Evolutionary conservation across 2,113 vertebrate species (phyloP).

Genomic region (Antechinus flavipes): DNA sequence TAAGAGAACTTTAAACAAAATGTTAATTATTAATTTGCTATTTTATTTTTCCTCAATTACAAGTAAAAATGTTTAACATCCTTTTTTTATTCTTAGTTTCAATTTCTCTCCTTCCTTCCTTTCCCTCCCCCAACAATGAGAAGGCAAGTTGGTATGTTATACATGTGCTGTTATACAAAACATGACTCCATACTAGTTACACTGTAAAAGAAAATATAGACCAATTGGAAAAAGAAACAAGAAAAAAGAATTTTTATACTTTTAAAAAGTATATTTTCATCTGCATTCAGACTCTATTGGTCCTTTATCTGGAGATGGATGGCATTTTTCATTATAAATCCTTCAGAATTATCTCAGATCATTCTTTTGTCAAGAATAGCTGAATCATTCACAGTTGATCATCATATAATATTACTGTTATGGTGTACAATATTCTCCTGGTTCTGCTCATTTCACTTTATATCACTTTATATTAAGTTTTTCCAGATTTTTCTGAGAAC

Average conservation of each 20-base stretch:
- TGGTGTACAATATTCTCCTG: neutral
- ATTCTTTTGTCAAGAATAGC: neutral
- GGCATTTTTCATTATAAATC: neutral
- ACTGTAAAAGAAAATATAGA: neutral
- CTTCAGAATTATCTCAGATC: neutral
- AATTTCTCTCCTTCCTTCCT: neutral
- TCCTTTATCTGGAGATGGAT: neutral
- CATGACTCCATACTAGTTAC: neutral
- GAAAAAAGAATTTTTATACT: no score
- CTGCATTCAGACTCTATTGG: neutral
- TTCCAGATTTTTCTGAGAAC: neutral
- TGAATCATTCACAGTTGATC: neutral
- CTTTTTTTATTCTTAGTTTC: neutral
- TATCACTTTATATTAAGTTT: neutral
- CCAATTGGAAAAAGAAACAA: neutral
- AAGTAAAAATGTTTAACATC: neutral
- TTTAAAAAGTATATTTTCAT: neutral
- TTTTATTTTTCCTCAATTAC: neutral
- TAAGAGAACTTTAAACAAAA: neutral
- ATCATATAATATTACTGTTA: neutral
- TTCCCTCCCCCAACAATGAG: neutral
- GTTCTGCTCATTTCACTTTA: neutral
- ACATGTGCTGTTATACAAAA: neutral
- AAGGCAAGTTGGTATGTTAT: neutral
- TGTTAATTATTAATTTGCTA: neutral